Conservation (phyloP, 2,888 invertebrate species). For the Pyrocoelia pectoralis region DNA sequence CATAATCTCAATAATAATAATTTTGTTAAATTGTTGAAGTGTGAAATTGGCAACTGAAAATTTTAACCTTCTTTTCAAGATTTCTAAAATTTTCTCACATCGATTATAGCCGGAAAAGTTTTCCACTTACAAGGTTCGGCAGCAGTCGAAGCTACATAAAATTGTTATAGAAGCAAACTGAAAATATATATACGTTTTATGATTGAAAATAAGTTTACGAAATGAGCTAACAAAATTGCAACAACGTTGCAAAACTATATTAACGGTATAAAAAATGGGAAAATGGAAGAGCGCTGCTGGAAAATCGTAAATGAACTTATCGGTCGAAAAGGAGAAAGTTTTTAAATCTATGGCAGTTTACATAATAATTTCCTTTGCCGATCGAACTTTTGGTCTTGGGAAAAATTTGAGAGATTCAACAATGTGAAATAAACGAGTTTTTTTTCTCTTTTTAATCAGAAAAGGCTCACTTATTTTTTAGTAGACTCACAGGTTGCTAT, state of each 20-base stretch:
- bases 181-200: not conserved
- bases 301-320: too few species aligned
- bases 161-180: not conserved
- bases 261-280: constrained; percentile 7
- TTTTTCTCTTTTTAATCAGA: constrained; percentile 15
- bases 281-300: too few species aligned
- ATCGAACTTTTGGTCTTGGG: constrained; percentile 18
- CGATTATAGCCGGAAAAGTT: not conserved
- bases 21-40: too few species aligned
- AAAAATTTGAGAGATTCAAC: constrained; percentile 12
- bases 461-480: constrained; percentile 29
- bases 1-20: too few species aligned
- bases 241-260: not conserved
- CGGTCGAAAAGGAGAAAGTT: too few species aligned
- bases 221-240: not conserved
- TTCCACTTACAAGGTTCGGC: not conserved
- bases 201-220: not conserved
- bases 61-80: not conserved
- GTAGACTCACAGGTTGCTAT: constrained; percentile 1
- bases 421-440: constrained; percentile 12
- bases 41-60: not conserved
- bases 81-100: not conserved
- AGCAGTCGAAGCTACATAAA: not conserved
- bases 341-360: constrained; percentile 49
- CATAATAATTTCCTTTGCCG: constrained; percentile 41